phyloP scores from a whole-genome alignment of 2,888 invertebrate genomes.

The Artemia sinica region DNA sequence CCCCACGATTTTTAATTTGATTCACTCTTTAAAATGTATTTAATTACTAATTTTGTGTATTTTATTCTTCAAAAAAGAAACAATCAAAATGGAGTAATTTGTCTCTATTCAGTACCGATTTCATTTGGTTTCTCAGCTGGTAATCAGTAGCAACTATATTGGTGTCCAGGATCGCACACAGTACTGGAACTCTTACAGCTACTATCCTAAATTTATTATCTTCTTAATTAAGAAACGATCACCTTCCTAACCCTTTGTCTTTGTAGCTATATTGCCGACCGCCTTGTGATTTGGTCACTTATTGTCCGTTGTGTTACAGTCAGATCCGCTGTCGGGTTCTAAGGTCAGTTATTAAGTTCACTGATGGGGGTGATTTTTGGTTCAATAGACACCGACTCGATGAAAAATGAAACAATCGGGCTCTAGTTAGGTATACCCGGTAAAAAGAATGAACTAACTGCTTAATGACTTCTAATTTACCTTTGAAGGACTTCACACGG shows the following conservation, averaged over 20 bases:
- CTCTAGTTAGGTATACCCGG: not conserved
- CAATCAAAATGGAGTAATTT: constrained; percentile 7
- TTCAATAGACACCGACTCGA: constrained; percentile 11
- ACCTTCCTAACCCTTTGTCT: constrained; percentile 14
- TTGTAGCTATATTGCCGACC: not conserved
- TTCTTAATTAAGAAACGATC: constrained; percentile 11
- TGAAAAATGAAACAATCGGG: constrained; percentile 14
- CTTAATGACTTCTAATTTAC: not conserved
- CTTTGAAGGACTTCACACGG: not conserved
- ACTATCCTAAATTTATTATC: not conserved
- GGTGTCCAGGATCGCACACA: not conserved
- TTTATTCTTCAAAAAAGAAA: not conserved
- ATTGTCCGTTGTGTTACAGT: constrained; percentile 3
- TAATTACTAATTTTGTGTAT: too few relatives aligned
- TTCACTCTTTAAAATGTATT: too few relatives aligned
- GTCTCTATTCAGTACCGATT: not conserved
- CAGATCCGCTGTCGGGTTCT: not conserved
- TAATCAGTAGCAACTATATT: constrained; percentile 5
- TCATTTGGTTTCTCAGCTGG: constrained; percentile 5
- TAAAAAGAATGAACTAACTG: constrained; percentile 1
- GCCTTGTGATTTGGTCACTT: constrained; percentile 13
- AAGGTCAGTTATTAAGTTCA: constrained; percentile 10
- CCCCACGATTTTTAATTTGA: too few relatives aligned
- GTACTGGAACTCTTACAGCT: not conserved
- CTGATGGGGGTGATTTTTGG: constrained; percentile 13